A percentile compares a stretch with the other conserved stretches of the same genome.
phyloP scores from a whole-genome alignment of 35 echinoderm and acorn worm species.

The Hemicentrotus pulcherrimus region DNA sequence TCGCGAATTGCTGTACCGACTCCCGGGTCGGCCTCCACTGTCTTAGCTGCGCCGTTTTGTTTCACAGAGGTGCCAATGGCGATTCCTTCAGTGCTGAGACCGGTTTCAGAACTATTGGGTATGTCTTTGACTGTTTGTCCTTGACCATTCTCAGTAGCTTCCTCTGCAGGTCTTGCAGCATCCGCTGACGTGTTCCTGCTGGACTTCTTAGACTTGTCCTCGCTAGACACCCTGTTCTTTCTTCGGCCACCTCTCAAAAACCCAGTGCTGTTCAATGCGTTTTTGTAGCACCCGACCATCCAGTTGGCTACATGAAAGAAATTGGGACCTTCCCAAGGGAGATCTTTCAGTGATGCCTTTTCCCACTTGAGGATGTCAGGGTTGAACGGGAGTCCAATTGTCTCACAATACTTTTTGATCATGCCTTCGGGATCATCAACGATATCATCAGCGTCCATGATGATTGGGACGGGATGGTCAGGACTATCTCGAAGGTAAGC shows the following conservation, averaged over 20 bases:
- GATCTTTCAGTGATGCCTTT: background rate
- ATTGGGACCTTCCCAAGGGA: slow-evolving; percentile 44
- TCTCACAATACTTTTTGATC: slow-evolving; percentile 72
- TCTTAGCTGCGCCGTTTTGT: background rate
- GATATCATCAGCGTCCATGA: slow-evolving; percentile 85
- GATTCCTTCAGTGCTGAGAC: background rate
- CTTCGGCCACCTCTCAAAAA: slow-evolving; percentile 28
- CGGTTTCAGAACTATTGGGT: background rate
- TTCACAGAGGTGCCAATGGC: background rate
- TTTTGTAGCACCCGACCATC: slow-evolving; percentile 39
- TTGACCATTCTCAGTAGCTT: background rate
- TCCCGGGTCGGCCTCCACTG: background rate
- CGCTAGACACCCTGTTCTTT: background rate
- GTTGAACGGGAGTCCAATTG: slow-evolving; percentile 63
- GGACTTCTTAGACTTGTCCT: background rate
- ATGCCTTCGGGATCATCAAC: slow-evolving; percentile 69
- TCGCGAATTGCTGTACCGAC: background rate
- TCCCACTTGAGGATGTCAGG: slow-evolving; percentile 63
- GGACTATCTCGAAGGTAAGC: slow-evolving; percentile 52
- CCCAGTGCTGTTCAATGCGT: slow-evolving; percentile 59
- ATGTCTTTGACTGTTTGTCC: background rate
- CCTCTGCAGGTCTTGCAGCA: background rate
- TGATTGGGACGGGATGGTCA: slow-evolving; percentile 57
- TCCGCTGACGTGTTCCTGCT: background rate
- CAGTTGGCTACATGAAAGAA: slow-evolving; percentile 41